A percentile compares a stretch with the other conserved stretches of the same genome.
These are phyloP conservation scores for Heterotis niloticus DNA, from an alignment of 2,113 vertebrate species.

Conservation along the genomic window DNA sequence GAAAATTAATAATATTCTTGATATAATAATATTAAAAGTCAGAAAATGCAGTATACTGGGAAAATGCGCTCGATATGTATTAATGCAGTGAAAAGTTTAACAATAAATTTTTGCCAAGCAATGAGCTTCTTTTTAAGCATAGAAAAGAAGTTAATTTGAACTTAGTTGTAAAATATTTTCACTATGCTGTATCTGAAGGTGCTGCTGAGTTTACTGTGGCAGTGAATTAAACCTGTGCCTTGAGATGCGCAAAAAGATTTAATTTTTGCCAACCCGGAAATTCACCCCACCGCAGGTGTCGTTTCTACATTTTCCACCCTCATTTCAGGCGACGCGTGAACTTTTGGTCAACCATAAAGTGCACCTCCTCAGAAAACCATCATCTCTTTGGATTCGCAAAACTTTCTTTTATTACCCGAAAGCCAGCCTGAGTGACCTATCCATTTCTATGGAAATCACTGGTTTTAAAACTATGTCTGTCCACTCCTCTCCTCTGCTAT, in stretches of 20 bases:
- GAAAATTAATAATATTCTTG: no score
- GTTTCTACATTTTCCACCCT: neutral
- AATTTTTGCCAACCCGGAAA: neutral
- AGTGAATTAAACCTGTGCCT: neutral
- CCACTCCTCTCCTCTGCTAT: no score
- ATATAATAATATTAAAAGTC: no score
- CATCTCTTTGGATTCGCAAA: neutral
- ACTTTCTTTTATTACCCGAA: constrained; percentile 1
- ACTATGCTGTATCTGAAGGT: neutral
- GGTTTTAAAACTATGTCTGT: neutral
- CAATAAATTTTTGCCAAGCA: no score
- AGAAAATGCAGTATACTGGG: no score
- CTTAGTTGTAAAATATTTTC: no score
- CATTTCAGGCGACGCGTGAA: neutral
- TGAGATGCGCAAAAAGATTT: neutral
- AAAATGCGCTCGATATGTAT: no score
- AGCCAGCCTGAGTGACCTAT: neutral
- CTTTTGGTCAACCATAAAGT: neutral
- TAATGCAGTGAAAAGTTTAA: no score
- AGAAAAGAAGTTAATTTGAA: no score
- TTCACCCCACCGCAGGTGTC: neutral
- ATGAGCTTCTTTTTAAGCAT: no score
- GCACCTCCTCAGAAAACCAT: neutral
- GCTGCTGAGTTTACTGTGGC: neutral
- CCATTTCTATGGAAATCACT: neutral